Percentiles rank a stretch among this genome's conserved stretches.
phyloP scores from a whole-genome alignment of 2,888 invertebrate species.

The Thumatha senex region DNA sequence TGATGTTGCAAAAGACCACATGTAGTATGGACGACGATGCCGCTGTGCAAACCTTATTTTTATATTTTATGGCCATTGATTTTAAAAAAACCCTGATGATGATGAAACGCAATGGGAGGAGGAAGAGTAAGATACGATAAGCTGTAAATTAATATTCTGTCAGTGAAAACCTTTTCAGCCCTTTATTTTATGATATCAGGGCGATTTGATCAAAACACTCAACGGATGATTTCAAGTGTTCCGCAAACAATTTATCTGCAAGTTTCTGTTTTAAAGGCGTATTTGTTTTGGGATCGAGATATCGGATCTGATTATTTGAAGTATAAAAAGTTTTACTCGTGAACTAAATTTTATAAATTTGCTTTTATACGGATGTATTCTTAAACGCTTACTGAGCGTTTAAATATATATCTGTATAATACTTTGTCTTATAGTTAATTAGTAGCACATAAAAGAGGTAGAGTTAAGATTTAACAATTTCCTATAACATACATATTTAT shows the following conservation, averaged over 20 bases:
- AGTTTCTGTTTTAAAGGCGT: conserved; percentile 44
- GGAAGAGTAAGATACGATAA: conserved; percentile 41
- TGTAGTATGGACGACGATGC: no score
- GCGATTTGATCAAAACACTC: conserved; percentile 53
- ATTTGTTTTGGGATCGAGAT: conserved; percentile 50
- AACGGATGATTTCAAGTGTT: conserved; percentile 50
- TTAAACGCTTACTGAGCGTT: no score
- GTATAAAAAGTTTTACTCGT: conserved; percentile 30
- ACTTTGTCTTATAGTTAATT: no score
- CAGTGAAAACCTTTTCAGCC: conserved; percentile 66
- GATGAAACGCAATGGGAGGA: conserved; percentile 38
- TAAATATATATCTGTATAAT: no score
- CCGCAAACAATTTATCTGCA: conserved; percentile 54
- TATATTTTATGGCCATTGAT: no score
- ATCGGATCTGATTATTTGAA: conserved; percentile 30
- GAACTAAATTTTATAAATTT: conserved; percentile 17
- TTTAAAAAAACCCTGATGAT: no score
- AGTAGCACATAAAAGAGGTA: no score
- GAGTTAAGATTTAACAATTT: no score
- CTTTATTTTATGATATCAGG: conserved; percentile 68
- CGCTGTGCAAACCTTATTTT: no score
- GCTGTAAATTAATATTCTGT: conserved; percentile 77
- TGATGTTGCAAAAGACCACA: no score
- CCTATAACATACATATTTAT: no score
- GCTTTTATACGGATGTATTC: no score